A percentile compares a stretch with the other conserved stretches of the same genome.
Conservation (phyloP, 1,140 invertebrate species). For the Centruroides vittatus region DNA sequence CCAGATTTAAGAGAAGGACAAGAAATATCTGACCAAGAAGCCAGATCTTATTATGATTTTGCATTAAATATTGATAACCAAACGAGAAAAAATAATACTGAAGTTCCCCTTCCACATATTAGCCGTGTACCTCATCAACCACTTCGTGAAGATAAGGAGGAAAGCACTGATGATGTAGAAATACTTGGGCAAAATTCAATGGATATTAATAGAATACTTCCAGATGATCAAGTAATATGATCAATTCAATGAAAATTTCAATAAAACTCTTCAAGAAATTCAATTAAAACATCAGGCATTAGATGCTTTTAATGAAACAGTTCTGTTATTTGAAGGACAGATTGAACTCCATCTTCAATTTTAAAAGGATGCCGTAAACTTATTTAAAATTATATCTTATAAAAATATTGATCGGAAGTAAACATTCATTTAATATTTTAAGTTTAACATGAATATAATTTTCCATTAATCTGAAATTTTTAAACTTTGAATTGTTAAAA, state of each 20-base stretch:
- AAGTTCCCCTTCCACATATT: not conserved
- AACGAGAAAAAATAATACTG: not conserved
- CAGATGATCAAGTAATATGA: slow-evolving; percentile 56
- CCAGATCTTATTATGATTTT: slow-evolving; percentile 13
- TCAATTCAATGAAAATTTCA: slow-evolving; percentile 51
- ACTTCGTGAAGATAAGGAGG: slow-evolving; percentile 41
- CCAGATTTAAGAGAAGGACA: slow-evolving; percentile 66
- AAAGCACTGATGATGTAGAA: slow-evolving; percentile 52
- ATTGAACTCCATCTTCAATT: slow-evolving; percentile 62
- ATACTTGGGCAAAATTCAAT: slow-evolving; percentile 54
- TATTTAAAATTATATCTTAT: not conserved
- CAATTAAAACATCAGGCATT: too few relatives aligned
- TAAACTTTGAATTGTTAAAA: slow-evolving; percentile 58
- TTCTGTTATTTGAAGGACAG: too few relatives aligned
- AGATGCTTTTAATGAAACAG: too few relatives aligned
- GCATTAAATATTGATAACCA: not conserved
- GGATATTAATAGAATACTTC: slow-evolving; percentile 52
- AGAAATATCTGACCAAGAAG: slow-evolving; percentile 21
- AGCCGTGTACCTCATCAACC: slow-evolving; percentile 11
- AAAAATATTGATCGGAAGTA: too few relatives aligned
- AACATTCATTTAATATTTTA: too few relatives aligned
- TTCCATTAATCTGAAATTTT: slow-evolving; percentile 30
- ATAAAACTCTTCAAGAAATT: too few relatives aligned
- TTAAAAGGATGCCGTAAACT: slow-evolving; percentile 46
- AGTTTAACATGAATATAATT: too few relatives aligned